Evolutionary conservation across 2,797 vertebrate species (phyloP).

Genomic region (Nasua narica): DNA sequence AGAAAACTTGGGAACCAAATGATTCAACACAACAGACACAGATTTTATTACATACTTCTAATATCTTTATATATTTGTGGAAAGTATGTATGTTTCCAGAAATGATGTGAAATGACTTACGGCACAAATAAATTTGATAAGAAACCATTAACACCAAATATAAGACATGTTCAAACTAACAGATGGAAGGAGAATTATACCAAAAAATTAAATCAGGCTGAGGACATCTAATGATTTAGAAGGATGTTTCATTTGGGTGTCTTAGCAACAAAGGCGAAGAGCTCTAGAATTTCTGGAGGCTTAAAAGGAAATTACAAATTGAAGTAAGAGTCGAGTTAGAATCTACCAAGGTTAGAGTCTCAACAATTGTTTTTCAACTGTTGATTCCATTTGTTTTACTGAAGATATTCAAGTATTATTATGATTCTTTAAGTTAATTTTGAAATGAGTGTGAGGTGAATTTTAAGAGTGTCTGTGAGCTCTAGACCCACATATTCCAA

Average conservation of each 20-base stretch:
- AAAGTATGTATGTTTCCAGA: neutral
- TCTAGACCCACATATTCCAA: neutral
- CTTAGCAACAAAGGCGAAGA: neutral
- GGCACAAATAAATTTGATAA: neutral
- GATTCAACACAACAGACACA: neutral
- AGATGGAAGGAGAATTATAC: neutral
- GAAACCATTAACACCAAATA: neutral
- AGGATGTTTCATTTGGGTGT: neutral
- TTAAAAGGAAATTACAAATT: neutral
- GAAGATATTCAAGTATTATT: neutral
- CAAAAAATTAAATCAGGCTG: neutral
- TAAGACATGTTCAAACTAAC: neutral
- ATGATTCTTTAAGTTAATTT: neutral
- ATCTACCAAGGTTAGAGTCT: neutral
- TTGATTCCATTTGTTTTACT: neutral
- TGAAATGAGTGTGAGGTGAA: neutral
- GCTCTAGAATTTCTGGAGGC: neutral
- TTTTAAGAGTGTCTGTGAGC: neutral
- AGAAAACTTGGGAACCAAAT: conserved; percentile 11
- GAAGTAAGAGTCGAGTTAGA: neutral
- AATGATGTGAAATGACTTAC: neutral
- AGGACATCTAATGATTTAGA: neutral
- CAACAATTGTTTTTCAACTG: neutral
- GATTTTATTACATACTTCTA: neutral
- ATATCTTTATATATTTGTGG: neutral